Conservation (phyloP, 2,113 vertebrate species). For the Austrofundulus limnaeus region DNA sequence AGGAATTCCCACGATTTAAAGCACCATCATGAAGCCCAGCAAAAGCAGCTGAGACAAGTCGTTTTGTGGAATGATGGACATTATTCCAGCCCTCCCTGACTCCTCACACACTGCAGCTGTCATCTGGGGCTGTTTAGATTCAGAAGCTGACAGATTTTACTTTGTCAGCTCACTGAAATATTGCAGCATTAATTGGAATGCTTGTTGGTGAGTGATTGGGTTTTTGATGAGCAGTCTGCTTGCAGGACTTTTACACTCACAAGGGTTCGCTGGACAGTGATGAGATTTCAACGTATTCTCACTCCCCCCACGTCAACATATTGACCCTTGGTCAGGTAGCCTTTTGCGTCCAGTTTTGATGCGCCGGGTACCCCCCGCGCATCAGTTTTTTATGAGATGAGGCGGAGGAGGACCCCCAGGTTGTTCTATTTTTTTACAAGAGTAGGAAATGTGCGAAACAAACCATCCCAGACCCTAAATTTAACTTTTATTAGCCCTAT, state of each 20-base stretch:
- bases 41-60: constrained; percentile 44
- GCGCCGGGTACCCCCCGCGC: no score
- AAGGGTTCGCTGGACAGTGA: constrained; percentile 6
- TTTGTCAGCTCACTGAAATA: constrained; percentile 23
- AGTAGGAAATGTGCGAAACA: no score
- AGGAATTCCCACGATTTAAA: constrained; percentile 33
- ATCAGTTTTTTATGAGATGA: no score
- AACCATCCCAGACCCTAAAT: no score
- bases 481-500: no score
- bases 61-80: constrained; percentile 57
- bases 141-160: constrained; percentile 32
- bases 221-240: constrained; percentile 36
- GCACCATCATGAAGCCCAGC: constrained; percentile 34
- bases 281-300: no score
- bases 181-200: constrained; percentile 52
- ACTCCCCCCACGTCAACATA: no score
- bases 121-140: constrained; percentile 54
- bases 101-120: constrained; percentile 37
- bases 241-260: constrained; percentile 7
- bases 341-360: no score
- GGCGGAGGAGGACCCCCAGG: no score
- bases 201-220: constrained; percentile 55
- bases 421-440: no score
- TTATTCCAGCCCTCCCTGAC: constrained; percentile 37
- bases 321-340: no score